Evolutionary conservation across 2,888 invertebrate species (phyloP), one percentile per base, ranked within the genome.

Genomic region (Pseudoips prasinana): DNA sequence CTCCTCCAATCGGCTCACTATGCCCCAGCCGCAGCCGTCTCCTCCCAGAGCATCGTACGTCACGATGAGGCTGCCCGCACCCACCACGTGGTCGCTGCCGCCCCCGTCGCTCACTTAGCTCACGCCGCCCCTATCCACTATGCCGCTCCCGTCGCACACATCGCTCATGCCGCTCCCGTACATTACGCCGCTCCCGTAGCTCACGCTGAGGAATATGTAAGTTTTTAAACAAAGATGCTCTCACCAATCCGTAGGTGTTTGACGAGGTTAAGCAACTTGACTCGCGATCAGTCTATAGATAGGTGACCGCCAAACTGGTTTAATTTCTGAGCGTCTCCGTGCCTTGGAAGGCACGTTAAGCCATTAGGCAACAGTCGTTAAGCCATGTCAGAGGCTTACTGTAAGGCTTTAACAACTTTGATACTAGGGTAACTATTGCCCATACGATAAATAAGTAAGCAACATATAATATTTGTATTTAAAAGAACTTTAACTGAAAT

Each of bases 1-100:
- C 71, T 84, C 24, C 49, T 86, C 39, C 68, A 80, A 1, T 59
- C 52, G 22, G 52, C 90, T 19, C 86, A 88, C 61, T 81, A 82
- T 60, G 73, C 83, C 19, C 62, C 77, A 1, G 77, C 82, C 0
- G 75, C 67, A 1, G 84, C 83, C 3, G 80, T 87, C 23, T 83
- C 82, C 11, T 79, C 75, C 10, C 76, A 76, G 54, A 75, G 64
- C 64, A 74, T 77, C 38, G 62, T 76, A 6, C 73, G 81, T 20
- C 76, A 71, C 50, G 80, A 76, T 60, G 75, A 62, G 66, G 69
- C 47, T 14, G 46, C 49, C n/a, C 53, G 34, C 19, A 46, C 39
- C 17, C 39, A 51, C 10, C 46, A 77, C 39, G 37, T 53, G n/a
- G 45, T 78, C 37, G 37, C 55, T 9, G 44, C 79, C 40, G 43